These are phyloP conservation scores for Heteromyza rotundicornis DNA, from an alignment of 2,888 invertebrate genomes.

Conservation along the genomic window DNA sequence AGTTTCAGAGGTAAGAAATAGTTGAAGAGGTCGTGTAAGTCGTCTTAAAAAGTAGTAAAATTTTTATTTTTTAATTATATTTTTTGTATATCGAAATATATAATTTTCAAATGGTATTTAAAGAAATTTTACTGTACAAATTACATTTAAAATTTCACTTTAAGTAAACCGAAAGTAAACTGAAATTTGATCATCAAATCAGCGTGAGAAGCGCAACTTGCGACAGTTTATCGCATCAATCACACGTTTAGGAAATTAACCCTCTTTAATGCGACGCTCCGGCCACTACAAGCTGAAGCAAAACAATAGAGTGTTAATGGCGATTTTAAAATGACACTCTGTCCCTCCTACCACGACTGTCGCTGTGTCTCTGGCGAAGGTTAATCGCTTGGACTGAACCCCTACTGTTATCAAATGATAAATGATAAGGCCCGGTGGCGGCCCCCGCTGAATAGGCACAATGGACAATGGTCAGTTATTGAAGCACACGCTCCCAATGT, in stretches of 20 bases:
- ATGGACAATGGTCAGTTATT: neutral
- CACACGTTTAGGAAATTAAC: neutral
- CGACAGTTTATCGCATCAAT: neutral
- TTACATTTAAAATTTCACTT: no score
- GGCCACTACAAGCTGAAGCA: neutral
- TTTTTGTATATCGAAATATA: no score
- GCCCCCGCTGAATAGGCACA: neutral
- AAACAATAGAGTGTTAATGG: conserved; percentile 54
- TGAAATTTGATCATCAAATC: neutral
- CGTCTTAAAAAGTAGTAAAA: no score
- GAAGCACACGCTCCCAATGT: neutral
- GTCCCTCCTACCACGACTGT: no score
- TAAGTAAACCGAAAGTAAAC: neutral
- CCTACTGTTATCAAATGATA: conserved; percentile 31
- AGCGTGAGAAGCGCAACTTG: neutral
- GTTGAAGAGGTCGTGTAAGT: no score
- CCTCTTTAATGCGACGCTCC: neutral
- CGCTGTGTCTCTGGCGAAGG: no score
- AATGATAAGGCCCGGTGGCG: neutral
- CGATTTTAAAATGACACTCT: conserved; percentile 53
- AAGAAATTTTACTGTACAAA: no score
- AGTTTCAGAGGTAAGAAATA: no score
- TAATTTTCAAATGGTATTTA: no score
- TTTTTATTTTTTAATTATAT: no score
- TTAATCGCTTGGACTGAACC: conserved; percentile 12